Evolutionary conservation across 2,113 vertebrate genomes (phyloP).

Genomic region (Raphicerus campestris): DNA sequence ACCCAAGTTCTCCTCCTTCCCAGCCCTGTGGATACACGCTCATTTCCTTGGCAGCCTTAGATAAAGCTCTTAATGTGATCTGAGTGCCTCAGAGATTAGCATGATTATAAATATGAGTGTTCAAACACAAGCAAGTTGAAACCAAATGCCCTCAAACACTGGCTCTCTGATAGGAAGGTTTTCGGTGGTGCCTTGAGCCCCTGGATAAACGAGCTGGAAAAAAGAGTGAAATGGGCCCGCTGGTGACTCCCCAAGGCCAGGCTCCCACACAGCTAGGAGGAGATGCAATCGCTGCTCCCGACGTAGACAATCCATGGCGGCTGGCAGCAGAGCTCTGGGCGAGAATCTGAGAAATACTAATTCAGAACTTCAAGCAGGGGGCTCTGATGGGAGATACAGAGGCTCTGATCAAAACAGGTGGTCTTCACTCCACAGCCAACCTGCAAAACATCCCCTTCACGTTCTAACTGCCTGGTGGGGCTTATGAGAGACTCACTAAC

Average conservation of each 20-base stretch:
- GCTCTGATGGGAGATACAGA: background rate
- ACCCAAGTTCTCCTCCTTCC: conserved; percentile 29
- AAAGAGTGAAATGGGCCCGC: background rate
- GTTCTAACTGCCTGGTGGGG: background rate
- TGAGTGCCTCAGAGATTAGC: conserved; percentile 68
- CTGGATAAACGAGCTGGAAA: background rate
- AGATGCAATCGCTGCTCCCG: background rate
- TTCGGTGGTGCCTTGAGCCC: background rate
- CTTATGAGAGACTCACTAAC: background rate
- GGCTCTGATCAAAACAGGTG: background rate
- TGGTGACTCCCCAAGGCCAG: background rate
- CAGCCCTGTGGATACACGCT: conserved; percentile 61
- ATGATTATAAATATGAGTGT: conserved; percentile 68
- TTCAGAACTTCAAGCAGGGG: background rate
- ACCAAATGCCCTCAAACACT: conserved; percentile 56
- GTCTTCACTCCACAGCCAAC: background rate
- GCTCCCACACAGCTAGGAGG: background rate
- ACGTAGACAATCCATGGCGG: background rate
- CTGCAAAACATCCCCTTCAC: background rate
- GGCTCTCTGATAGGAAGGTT: conserved; percentile 36
- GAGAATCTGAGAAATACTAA: background rate
- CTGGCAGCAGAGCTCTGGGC: background rate
- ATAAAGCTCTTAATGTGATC: conserved; percentile 65
- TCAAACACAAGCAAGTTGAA: conserved; percentile 65
- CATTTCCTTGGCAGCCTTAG: conserved; percentile 63